Percentiles rank a stretch among this genome's conserved stretches.
These are phyloP conservation scores for Notolepis coatsorum DNA, from an alignment of 2,797 vertebrate genomes.

Conservation along the genomic window DNA sequence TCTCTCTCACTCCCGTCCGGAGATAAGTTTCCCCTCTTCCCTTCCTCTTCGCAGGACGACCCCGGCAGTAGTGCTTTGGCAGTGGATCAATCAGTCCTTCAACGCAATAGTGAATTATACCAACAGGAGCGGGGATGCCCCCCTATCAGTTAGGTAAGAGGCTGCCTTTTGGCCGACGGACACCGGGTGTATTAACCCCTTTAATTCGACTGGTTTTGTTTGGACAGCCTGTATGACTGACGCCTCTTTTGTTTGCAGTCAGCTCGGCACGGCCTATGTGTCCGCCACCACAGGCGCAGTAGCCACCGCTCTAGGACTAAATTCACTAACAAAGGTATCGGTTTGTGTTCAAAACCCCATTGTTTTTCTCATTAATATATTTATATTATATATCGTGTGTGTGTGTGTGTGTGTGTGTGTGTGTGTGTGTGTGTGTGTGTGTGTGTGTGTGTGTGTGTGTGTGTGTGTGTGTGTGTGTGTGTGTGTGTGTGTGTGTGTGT, in stretches of 20 bases:
- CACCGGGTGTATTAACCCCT: constrained; percentile 37
- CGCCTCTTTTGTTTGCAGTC: constrained; percentile 83
- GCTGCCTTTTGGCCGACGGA: fast-evolving
- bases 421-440: constrained; percentile 15
- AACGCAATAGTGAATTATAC: constrained; percentile 98
- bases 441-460: constrained; percentile 14
- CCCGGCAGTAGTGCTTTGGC: constrained; percentile 96
- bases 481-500: constrained; percentile 8
- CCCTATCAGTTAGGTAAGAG: constrained; percentile 90
- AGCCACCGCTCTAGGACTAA: constrained; percentile 95
- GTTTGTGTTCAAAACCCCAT: constrained; percentile 61
- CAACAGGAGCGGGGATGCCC: constrained; percentile 96
- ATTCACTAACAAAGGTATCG: constrained; percentile 95
- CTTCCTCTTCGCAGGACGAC: constrained; percentile 85
- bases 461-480: constrained; percentile 9
- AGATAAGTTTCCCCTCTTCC: constrained; percentile 1
- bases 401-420: constrained; percentile 8
- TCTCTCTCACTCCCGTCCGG: no score
- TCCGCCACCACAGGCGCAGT: constrained; percentile 97
- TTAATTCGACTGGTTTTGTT: constrained; percentile 28
- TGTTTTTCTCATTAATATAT: constrained; percentile 43
- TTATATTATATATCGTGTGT: constrained; percentile 17
- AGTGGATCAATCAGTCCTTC: constrained; percentile 99
- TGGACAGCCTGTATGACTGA: constrained; percentile 28
- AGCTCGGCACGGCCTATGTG: constrained; percentile 95